Percentiles rank a stretch among this genome's conserved stretches.
phyloP scores from a whole-genome alignment of 2,888 invertebrate species.

The Amphipoea oculea region DNA sequence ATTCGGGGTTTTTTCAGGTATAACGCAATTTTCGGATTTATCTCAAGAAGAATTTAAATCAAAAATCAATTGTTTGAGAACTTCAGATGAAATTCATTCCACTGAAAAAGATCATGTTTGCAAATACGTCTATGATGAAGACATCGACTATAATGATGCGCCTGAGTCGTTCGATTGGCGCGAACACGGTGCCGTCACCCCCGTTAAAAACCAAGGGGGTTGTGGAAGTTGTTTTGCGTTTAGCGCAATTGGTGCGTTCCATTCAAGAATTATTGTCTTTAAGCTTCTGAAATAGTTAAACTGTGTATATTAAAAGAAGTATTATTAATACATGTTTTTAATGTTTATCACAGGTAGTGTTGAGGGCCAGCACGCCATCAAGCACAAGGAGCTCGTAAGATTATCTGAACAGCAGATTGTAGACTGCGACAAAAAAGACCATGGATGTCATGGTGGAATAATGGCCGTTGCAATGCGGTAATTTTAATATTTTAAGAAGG shows the following conservation, averaged over 20 bases:
- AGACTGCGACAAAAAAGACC: conserved; percentile 4
- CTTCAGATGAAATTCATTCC: not conserved
- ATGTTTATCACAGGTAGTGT: conserved; percentile 53
- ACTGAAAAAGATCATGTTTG: not conserved
- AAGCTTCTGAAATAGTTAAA: not conserved
- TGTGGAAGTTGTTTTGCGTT: conserved; percentile 96
- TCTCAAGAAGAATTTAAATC: conserved; percentile 29
- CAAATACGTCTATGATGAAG: not conserved
- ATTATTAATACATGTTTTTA: not conserved
- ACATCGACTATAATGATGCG: conserved; percentile 43
- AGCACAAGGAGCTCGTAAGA: conserved; percentile 2
- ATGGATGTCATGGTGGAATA: not conserved
- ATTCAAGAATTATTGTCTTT: not conserved
- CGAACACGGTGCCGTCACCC: conserved; percentile 93
- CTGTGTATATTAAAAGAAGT: not conserved
- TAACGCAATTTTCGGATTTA: conserved; percentile 50
- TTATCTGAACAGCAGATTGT: conserved; percentile 58
- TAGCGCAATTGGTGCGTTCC: conserved; percentile 56
- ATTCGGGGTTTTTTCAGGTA: conserved; percentile 28
- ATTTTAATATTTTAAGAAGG: not conserved
- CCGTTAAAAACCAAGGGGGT: conserved; percentile 93
- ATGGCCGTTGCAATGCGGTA: conserved; percentile 14
- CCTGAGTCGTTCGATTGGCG: conserved; percentile 92
- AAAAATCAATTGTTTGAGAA: not conserved
- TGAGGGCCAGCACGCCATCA: conserved; percentile 46